Evolutionary conservation across 2,888 invertebrate genomes (phyloP).

Genomic region (Eristalis pertinax): DNA sequence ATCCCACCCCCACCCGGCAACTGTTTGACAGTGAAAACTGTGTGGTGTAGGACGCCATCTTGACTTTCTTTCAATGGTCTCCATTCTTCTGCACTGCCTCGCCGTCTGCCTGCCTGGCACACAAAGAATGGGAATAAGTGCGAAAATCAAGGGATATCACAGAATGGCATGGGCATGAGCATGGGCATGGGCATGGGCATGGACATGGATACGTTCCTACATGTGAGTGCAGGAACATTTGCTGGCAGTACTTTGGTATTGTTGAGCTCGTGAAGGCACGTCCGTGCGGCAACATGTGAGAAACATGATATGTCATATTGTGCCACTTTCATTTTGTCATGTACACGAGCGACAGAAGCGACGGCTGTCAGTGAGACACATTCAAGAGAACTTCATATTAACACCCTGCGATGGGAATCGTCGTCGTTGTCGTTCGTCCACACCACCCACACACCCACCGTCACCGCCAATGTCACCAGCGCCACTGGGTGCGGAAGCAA

Average conservation of each 20-base stretch:
- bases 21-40: conserved; percentile 38
- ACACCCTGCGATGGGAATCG: conserved; percentile 7
- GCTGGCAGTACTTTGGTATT: conserved; percentile 39
- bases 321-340: conserved; percentile 71
- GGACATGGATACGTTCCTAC: not conserved
- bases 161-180: conserved; percentile 57
- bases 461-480: not conserved
- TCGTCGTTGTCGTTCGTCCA: not conserved
- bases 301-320: conserved; percentile 70
- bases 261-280: conserved; percentile 61
- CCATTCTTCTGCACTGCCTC: conserved; percentile 36
- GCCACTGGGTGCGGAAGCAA: conserved; percentile 1
- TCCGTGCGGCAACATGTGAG: conserved; percentile 67
- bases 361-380: conserved; percentile 57
- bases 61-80: conserved; percentile 63
- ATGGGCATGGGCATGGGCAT: conserved; percentile 3
- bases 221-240: conserved; percentile 43
- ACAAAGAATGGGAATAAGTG: conserved; percentile 56
- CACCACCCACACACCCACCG: not conserved
- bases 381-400: conserved; percentile 63
- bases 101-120: conserved; percentile 22
- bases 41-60: conserved; percentile 39
- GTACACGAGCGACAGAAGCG: conserved; percentile 60
- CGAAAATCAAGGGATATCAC: conserved; percentile 60
- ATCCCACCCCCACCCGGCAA: not conserved